phyloP scores from a whole-genome alignment of 2,797 vertebrate species.

The Crenichthys baileyi region DNA sequence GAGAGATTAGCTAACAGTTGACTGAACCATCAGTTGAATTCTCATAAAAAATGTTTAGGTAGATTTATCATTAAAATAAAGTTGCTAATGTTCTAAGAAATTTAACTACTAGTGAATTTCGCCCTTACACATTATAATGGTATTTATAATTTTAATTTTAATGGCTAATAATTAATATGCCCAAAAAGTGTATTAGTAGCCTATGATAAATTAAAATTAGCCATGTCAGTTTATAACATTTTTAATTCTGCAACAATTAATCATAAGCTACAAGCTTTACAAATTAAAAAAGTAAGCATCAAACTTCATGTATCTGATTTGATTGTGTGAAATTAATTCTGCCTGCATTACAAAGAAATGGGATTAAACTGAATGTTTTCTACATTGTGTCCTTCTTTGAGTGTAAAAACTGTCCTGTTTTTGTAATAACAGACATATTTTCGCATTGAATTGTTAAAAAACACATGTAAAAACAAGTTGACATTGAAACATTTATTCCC shows the following conservation, averaged over 20 bases:
- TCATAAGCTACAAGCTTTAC: not conserved
- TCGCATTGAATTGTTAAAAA: not conserved
- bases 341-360: not conserved
- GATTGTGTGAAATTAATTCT: constrained; percentile 30
- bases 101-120: not conserved
- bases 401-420: not conserved
- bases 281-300: not conserved
- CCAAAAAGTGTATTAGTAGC: not conserved
- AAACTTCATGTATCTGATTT: not conserved
- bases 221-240: not conserved
- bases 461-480: constrained; percentile 21
- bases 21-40: not conserved
- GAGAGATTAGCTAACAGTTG: constrained; percentile 13
- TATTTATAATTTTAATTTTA: not conserved
- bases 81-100: not conserved
- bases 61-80: not conserved
- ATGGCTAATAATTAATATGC: not conserved
- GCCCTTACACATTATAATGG: not conserved
- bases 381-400: not conserved
- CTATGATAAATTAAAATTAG: not conserved
- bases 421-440: not conserved
- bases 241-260: not conserved
- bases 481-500: constrained; percentile 30
- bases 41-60: not conserved
- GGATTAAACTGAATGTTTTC: not conserved